These are phyloP conservation scores for Tetragonula carbonaria DNA, from an alignment of 2,888 invertebrate genomes.

Conservation along the genomic window DNA sequence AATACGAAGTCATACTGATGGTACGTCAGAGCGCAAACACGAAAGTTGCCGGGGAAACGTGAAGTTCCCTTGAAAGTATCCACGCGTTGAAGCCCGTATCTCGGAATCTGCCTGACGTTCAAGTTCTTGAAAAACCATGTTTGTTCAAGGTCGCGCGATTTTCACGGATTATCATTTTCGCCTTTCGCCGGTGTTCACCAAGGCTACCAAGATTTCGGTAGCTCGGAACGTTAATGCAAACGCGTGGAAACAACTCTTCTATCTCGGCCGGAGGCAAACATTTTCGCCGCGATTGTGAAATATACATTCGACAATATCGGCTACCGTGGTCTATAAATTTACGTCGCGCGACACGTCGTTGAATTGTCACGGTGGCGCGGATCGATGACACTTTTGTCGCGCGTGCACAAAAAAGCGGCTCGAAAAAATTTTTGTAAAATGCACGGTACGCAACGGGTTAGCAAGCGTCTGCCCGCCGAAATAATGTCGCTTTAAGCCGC, in stretches of 20 bases:
- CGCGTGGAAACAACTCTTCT: neutral
- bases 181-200: too few species aligned
- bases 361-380: constrained; percentile 43
- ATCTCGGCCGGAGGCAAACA: constrained; percentile 13
- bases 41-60: neutral
- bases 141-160: neutral
- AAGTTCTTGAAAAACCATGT: neutral
- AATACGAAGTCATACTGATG: neutral
- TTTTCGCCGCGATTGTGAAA: constrained; percentile 30
- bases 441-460: constrained; percentile 27
- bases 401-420: neutral
- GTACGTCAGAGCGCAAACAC: neutral
- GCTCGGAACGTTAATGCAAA: neutral
- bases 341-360: constrained; percentile 1
- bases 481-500: constrained; percentile 48
- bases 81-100: neutral
- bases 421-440: constrained; percentile 58
- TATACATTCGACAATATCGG: constrained; percentile 33
- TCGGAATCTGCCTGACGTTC: neutral
- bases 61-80: neutral
- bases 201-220: neutral
- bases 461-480: constrained; percentile 4
- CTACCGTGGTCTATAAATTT: constrained; percentile 42
- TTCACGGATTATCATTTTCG: neutral
- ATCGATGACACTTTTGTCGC: constrained; percentile 47